A percentile compares a stretch with the other conserved stretches of the same genome.
These are phyloP conservation scores for Synaphobranchus kaupii DNA, from an alignment of 2,797 vertebrate genomes.

Conservation along the genomic window DNA sequence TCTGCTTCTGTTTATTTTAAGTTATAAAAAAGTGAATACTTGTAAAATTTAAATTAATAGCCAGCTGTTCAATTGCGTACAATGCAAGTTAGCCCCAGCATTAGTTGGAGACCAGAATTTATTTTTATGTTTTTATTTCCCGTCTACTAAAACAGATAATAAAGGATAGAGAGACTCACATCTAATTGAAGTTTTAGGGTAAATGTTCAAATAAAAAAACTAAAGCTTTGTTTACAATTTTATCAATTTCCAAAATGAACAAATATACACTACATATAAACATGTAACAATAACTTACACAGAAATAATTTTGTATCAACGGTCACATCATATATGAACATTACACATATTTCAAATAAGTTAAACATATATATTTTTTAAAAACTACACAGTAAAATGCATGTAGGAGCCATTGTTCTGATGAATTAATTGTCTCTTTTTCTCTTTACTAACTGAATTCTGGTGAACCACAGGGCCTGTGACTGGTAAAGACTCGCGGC, in stretches of 20 bases:
- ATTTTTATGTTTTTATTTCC: too few species aligned
- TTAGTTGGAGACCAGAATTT: too few species aligned
- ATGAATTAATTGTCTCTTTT: background rate
- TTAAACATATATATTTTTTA: background rate
- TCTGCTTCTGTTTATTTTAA: background rate
- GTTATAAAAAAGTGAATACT: background rate
- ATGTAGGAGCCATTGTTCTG: background rate
- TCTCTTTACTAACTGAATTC: conserved; percentile 11
- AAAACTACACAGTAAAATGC: background rate
- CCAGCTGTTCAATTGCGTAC: too few species aligned
- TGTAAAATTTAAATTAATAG: background rate
- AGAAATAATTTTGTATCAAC: background rate
- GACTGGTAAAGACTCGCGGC: conserved; percentile 28
- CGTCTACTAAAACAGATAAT: too few species aligned
- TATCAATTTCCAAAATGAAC: background rate
- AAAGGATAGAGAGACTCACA: too few species aligned
- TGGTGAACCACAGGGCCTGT: conserved; percentile 25
- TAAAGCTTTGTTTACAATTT: background rate
- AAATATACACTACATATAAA: background rate
- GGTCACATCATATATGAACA: background rate
- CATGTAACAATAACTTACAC: background rate
- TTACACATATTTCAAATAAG: background rate
- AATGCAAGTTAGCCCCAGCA: too few species aligned
- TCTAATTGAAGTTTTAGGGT: too few species aligned
- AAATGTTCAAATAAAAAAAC: background rate